Base-by-base conservation (phyloP, 2,797 vertebrate species). In the Threskiornis aethiopicus region DNA sequence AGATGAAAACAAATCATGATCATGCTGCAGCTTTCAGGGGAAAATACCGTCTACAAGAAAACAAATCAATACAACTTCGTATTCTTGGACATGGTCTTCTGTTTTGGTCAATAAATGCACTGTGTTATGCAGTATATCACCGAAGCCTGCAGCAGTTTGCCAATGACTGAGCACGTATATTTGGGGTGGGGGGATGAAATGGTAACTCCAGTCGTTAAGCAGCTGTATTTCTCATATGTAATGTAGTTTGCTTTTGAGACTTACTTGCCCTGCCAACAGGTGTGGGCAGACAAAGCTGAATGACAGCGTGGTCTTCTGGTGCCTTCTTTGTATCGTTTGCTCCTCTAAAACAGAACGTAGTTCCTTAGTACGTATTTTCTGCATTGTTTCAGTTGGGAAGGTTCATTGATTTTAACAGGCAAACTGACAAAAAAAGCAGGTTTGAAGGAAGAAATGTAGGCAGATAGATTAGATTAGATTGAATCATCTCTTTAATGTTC, bases 1-100 rank as follows among this genome's bases (percentile, higher is more conserved):
- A 94, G 90, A 97, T 92, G 75, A 95, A 96, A 95, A 96, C 96
- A 97, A 97, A 95, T 96, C 96, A 96, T 90, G 94, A 88, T 84
- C 87, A 81, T 42, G 90, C 91, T 62, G 89, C 59, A 76, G 88
- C 92, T 96, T 96, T 86, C 88, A 58, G 72, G 90, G 93, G 78
- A 55, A 96, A 96, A 95, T 44, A 85, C 72, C 8, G 0, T 31
- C 89, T 31, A 92, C 94, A 79, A 71, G 94, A 93, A 96, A 96
- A 88, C 71, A 70, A 91, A 93, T 91, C 84, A 76, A 97, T 94
- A 92, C 61, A 90, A 70, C 92, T 89, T 44, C 4, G 10, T 91
- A 82, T 72, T 85, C 84, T 57, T 71, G 75, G 92, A 69, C 71
- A 73, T 61, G 69, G 81, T 52, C 35, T 35, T 65, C 70, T 46